phyloP scores from a whole-genome alignment of 2,888 invertebrate species.

The Meliscaeva auricollis region DNA sequence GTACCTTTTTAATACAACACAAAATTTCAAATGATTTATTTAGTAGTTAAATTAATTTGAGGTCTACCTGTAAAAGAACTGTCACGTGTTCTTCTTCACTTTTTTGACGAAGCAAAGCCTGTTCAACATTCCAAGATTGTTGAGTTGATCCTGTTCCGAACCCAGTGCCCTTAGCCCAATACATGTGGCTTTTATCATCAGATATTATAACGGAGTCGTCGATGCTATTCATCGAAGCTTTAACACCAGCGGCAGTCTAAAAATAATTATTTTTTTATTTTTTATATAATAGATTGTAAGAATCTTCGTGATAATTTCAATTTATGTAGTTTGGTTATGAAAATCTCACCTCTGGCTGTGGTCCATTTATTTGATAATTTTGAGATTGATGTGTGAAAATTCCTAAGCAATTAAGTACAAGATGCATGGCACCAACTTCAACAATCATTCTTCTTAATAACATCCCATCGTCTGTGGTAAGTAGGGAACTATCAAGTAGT shows the following conservation, averaged over 20 bases:
- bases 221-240: constrained; percentile 77
- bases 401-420: constrained; percentile 94
- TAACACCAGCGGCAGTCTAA: constrained; percentile 76
- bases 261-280: too few species aligned
- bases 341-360: constrained; percentile 78
- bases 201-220: constrained; percentile 85
- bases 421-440: constrained; percentile 93
- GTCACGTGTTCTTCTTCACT: constrained; percentile 98
- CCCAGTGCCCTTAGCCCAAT: constrained; percentile 98
- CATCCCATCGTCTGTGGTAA: constrained; percentile 91
- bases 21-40: not conserved
- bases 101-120: constrained; percentile 94
- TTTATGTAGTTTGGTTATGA: too few species aligned
- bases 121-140: constrained; percentile 98
- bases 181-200: constrained; percentile 91
- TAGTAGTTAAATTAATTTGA: constrained; percentile 28
- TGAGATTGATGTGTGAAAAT: constrained; percentile 94
- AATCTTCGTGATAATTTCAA: too few species aligned
- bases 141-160: constrained; percentile 98
- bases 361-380: constrained; percentile 83
- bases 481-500: constrained; percentile 90
- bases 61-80: constrained; percentile 88
- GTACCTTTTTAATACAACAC: constrained; percentile 86
- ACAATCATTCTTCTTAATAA: constrained; percentile 91
- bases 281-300: too few species aligned